phyloP scores from a whole-genome alignment of 2,888 invertebrate species.

The Euplagia quadripunctaria region DNA sequence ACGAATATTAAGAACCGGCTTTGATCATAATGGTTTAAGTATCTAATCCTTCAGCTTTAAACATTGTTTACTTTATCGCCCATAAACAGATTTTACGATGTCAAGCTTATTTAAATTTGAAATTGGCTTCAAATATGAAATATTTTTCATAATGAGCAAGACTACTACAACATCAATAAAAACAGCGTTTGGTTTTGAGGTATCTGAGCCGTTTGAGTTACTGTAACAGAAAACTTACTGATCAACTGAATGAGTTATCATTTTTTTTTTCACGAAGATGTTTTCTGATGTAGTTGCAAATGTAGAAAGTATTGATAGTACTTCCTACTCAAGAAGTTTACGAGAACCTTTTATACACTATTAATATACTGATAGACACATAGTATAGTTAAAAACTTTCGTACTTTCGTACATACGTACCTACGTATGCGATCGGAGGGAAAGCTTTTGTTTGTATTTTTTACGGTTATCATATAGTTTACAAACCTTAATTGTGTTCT shows the following conservation, averaged over 20 bases:
- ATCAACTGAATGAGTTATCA: neutral
- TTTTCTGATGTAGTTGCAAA: too few species aligned
- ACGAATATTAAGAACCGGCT: neutral
- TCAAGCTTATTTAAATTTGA: conserved; percentile 4
- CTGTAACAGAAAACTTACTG: neutral
- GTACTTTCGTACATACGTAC: too few species aligned
- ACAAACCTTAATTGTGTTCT: too few species aligned
- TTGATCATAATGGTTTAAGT: conserved; percentile 21
- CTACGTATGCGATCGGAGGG: too few species aligned
- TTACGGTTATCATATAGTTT: too few species aligned
- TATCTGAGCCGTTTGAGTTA: neutral
- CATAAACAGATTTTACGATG: neutral
- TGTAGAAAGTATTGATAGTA: too few species aligned
- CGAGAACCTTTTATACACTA: too few species aligned
- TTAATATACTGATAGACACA: too few species aligned
- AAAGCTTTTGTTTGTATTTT: too few species aligned
- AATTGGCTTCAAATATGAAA: conserved; percentile 10
- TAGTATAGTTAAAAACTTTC: too few species aligned
- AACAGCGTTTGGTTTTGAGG: neutral
- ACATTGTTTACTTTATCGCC: neutral
- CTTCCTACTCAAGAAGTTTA: too few species aligned
- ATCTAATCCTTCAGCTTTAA: conserved; percentile 9
- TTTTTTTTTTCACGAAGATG: too few species aligned
- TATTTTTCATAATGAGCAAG: conserved; percentile 1
- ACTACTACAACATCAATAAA: neutral